Conservation (phyloP, 2,797 vertebrate genomes). For the Thalassophryne amazonica region DNA sequence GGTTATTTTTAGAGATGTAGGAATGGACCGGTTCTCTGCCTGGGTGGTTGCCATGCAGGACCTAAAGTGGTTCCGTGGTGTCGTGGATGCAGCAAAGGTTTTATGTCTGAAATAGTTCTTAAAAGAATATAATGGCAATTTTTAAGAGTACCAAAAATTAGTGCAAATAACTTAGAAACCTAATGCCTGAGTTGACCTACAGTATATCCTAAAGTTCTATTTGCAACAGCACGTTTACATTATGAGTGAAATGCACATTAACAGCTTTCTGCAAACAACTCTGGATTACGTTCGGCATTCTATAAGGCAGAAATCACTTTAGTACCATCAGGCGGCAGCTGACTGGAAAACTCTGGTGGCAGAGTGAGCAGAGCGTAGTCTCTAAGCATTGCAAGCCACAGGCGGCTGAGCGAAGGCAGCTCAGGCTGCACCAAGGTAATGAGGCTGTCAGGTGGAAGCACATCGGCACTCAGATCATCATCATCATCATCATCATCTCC, state of each 20-base stretch:
- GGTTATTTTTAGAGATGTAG: too few species aligned
- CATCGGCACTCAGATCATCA: conserved; percentile 76
- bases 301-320: not conserved
- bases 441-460: conserved; percentile 94
- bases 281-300: not conserved
- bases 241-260: not conserved
- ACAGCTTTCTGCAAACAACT: not conserved
- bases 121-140: not conserved
- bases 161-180: not conserved
- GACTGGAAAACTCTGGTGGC: conserved; percentile 96
- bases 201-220: not conserved
- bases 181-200: not conserved
- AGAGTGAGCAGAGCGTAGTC: conserved; percentile 96
- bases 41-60: too few species aligned
- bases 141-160: not conserved
- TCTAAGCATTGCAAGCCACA: conserved; percentile 93
- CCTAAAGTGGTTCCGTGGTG: too few species aligned
- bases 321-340: conserved; percentile 94
- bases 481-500: conserved; percentile 89
- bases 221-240: not conserved
- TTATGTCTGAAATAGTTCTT: not conserved
- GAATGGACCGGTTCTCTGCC: too few species aligned
- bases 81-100: too few species aligned
- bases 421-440: conserved; percentile 95
- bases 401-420: conserved; percentile 89